These are phyloP conservation scores for Drosophila anomalipes DNA, from an alignment of 2,888 invertebrate genomes.

Conservation along the genomic window DNA sequence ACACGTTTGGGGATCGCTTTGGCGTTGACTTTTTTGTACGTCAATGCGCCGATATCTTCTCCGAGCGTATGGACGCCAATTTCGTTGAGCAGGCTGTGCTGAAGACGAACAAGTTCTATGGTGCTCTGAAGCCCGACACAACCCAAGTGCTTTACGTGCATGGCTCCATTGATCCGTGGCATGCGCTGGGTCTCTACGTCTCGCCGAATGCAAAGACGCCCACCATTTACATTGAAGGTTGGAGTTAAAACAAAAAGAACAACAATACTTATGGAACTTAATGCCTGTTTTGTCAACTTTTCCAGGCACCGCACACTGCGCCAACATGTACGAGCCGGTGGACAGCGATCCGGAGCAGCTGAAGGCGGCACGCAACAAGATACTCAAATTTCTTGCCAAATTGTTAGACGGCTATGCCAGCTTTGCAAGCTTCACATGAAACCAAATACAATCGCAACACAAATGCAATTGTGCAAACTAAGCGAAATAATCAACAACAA, in stretches of 20 bases:
- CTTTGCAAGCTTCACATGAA: slow-evolving; percentile 39
- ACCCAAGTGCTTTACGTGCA: slow-evolving; percentile 93
- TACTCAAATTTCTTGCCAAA: slow-evolving; percentile 83
- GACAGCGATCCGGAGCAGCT: slow-evolving; percentile 89
- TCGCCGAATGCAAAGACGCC: slow-evolving; percentile 87
- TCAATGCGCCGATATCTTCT: slow-evolving; percentile 94
- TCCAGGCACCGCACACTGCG: slow-evolving; percentile 96
- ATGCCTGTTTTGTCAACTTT: slow-evolving; percentile 21
- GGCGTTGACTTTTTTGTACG: slow-evolving; percentile 91
- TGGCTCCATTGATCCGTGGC: slow-evolving; percentile 96
- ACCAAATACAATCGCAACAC: slow-evolving; percentile 8
- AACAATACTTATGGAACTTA: background rate
- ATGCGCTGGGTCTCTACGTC: slow-evolving; percentile 90
- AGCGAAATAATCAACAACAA: slow-evolving; percentile 12
- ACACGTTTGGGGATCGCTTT: slow-evolving; percentile 91
- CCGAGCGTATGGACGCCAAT: slow-evolving; percentile 88
- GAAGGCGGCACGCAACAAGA: slow-evolving; percentile 88
- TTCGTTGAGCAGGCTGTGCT: slow-evolving; percentile 88
- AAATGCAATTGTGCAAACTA: slow-evolving; percentile 13
- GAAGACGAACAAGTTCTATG: slow-evolving; percentile 92
- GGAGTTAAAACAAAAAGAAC: background rate
- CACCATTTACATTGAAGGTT: slow-evolving; percentile 91
- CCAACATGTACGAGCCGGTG: slow-evolving; percentile 94
- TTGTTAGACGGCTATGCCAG: slow-evolving; percentile 56
- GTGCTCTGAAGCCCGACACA: slow-evolving; percentile 89